These are phyloP conservation scores for Ctenopoma kingsleyae DNA, from an alignment of 2,797 vertebrate genomes.

Conservation along the genomic window DNA sequence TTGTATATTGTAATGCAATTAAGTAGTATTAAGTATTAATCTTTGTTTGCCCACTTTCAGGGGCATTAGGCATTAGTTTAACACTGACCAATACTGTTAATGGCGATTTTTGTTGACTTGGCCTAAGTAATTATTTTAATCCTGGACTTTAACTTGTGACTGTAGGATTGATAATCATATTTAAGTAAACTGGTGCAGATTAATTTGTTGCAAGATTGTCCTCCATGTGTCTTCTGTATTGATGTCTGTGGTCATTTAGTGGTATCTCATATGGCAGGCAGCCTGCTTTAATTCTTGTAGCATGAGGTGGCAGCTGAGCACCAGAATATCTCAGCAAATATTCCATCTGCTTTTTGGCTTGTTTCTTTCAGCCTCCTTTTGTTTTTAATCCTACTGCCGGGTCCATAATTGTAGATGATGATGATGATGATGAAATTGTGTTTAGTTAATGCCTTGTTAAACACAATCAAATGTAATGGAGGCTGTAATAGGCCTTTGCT, in stretches of 20 bases:
- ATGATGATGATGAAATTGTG: constrained; percentile 22
- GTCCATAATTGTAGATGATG: neutral
- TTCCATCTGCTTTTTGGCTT: constrained; percentile 1
- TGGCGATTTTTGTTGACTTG: no score
- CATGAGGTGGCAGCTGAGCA: constrained; percentile 65
- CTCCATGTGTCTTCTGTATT: constrained; percentile 12
- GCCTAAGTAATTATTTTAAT: neutral
- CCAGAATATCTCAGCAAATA: constrained; percentile 39
- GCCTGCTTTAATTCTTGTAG: constrained; percentile 48
- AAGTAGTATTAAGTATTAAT: no score
- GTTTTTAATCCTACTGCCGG: constrained; percentile 8
- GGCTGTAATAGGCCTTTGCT: neutral
- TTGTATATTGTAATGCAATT: no score
- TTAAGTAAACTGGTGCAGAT: neutral
- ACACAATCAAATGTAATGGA: constrained; percentile 35
- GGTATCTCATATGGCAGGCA: neutral
- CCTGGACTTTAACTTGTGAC: neutral
- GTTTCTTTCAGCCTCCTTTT: constrained; percentile 2
- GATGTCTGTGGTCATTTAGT: constrained; percentile 9
- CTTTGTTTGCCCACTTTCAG: neutral
- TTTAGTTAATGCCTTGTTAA: constrained; percentile 30
- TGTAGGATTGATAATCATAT: neutral
- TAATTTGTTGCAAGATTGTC: neutral
- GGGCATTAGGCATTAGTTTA: neutral
- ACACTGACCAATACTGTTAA: no score